These are phyloP conservation scores for Campoletis sonorensis DNA, from an alignment of 1,140 invertebrate genomes.

Conservation along the genomic window DNA sequence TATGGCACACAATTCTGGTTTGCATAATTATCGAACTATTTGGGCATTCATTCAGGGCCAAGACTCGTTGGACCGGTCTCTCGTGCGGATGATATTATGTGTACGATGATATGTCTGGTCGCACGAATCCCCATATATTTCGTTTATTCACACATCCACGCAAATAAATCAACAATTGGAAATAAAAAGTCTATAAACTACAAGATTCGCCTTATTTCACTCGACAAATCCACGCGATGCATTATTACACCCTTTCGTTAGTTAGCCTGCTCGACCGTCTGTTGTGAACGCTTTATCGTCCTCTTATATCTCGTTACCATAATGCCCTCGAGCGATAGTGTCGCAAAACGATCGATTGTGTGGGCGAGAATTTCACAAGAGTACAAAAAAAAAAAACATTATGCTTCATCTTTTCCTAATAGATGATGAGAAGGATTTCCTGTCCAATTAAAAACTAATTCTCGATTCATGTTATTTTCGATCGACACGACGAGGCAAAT, in stretches of 20 bases:
- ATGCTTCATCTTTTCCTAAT: background rate
- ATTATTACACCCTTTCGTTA: background rate
- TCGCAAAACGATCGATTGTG: constrained; percentile 32
- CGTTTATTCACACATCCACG: background rate
- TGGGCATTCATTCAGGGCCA: background rate
- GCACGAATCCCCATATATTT: background rate
- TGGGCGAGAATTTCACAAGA: background rate
- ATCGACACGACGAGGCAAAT: background rate
- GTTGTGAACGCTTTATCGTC: background rate
- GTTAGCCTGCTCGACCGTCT: no score
- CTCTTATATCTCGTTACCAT: constrained; percentile 37
- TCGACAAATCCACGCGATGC: background rate
- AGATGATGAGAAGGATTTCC: background rate
- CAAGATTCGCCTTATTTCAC: background rate
- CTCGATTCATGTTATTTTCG: background rate
- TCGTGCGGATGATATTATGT: background rate
- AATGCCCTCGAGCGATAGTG: constrained; percentile 32
- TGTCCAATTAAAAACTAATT: background rate
- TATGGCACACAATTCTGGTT: background rate
- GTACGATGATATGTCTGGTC: background rate
- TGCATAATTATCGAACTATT: background rate
- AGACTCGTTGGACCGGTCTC: background rate
- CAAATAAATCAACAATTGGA: background rate
- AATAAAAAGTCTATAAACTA: background rate
- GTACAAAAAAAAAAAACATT: background rate